Percentiles rank a stretch among this genome's conserved stretches.
These are phyloP conservation scores for Lasaia peninsularis DNA, from an alignment of 1,140 invertebrate species.

Conservation along the genomic window DNA sequence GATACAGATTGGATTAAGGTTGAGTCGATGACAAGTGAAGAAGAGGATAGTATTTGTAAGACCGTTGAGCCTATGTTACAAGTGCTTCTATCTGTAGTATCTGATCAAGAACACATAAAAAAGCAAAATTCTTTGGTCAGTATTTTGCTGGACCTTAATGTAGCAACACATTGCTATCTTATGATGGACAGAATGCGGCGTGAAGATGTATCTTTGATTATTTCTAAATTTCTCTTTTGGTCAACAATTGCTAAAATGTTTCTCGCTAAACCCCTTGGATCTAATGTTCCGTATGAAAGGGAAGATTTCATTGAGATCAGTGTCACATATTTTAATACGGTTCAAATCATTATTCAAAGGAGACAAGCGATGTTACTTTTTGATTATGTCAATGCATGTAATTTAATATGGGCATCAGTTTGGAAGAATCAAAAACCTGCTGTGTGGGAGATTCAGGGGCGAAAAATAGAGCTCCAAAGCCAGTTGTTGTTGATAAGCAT, in stretches of 20 bases:
- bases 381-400: slow-evolving; percentile 50
- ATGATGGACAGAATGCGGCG: slow-evolving; percentile 42
- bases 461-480: slow-evolving; percentile 50
- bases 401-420: slow-evolving; percentile 44
- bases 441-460: slow-evolving; percentile 24
- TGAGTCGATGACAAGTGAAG: slow-evolving; percentile 44
- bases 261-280: slow-evolving; percentile 34
- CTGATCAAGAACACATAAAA: slow-evolving; percentile 35
- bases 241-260: slow-evolving; percentile 45
- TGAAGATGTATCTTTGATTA: slow-evolving; percentile 37
- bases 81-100: slow-evolving; percentile 44
- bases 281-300: slow-evolving; percentile 32
- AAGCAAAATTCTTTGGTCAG: slow-evolving; percentile 35
- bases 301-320: slow-evolving; percentile 52
- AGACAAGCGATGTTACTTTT: slow-evolving; percentile 38
- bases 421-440: slow-evolving; percentile 34
- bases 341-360: slow-evolving; percentile 41
- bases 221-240: slow-evolving; percentile 48
- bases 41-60: slow-evolving; percentile 46
- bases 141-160: slow-evolving; percentile 40
- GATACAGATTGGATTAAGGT: slow-evolving; percentile 43
- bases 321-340: slow-evolving; percentile 51
- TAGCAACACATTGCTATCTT: slow-evolving; percentile 37
- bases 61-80: slow-evolving; percentile 50
- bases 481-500: slow-evolving; percentile 80